A percentile compares a stretch with the other conserved stretches of the same genome.
phyloP scores from a whole-genome alignment of 2,888 invertebrate species.

The Cheilosia pagana region DNA sequence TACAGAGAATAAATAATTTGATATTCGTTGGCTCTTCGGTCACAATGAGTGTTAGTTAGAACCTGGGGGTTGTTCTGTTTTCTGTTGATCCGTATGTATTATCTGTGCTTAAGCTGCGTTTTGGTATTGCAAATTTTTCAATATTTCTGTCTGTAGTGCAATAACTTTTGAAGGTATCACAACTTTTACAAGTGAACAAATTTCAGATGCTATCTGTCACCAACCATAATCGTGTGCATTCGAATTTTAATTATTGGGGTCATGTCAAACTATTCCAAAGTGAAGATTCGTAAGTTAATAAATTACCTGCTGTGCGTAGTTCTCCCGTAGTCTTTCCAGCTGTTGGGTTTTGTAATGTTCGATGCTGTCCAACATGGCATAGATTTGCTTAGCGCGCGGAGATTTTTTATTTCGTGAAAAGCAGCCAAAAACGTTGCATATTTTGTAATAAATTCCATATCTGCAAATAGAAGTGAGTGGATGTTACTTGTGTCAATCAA shows the following conservation, averaged over 20 bases:
- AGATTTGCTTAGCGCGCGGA: constrained; percentile 92
- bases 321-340: constrained; percentile 93
- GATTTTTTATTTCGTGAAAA: constrained; percentile 89
- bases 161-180: no score
- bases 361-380: constrained; percentile 94
- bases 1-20: no score
- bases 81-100: no score
- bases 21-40: no score
- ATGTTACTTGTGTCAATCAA: no score
- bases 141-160: no score
- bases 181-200: not conserved
- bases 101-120: no score
- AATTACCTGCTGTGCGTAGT: constrained; percentile 93
- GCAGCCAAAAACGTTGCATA: constrained; percentile 87
- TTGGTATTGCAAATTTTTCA: no score
- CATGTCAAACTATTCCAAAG: not conserved
- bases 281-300: not conserved
- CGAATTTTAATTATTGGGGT: not conserved
- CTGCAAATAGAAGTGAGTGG: constrained; percentile 82
- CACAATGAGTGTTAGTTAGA: no score
- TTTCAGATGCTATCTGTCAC: not conserved
- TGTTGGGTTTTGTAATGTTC: constrained; percentile 95
- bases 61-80: no score
- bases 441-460: constrained; percentile 88
- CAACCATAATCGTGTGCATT: not conserved